Percentiles rank a stretch among this genome's conserved stretches.
Evolutionary conservation across 2,797 vertebrate genomes (phyloP).

Genomic region (Melanotaenia trifasciata): DNA sequence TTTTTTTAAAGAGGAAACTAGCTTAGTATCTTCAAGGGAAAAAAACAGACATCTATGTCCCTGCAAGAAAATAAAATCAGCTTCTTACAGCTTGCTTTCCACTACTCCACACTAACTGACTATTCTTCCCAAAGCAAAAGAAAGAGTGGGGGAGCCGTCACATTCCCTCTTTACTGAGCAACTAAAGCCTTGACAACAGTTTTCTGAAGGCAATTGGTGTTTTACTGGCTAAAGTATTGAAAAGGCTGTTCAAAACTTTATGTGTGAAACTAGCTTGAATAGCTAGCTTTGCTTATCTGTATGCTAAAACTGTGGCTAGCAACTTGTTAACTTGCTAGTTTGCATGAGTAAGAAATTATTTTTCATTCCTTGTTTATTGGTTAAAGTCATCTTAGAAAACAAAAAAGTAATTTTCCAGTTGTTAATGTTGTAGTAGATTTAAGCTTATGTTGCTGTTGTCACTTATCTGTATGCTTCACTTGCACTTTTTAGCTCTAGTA

Average conservation of each 20-base stretch:
- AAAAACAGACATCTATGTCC: not conserved
- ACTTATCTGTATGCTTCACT: too few species aligned
- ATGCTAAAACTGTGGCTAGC: too few species aligned
- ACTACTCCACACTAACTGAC: conserved; percentile 4
- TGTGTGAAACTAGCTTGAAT: not conserved
- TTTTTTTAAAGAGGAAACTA: conserved; percentile 23
- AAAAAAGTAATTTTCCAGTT: not conserved
- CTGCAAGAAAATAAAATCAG: conserved; percentile 9
- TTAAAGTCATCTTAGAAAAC: not conserved
- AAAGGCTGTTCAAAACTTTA: not conserved
- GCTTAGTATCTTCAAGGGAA: conserved; percentile 13
- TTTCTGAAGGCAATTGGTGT: conserved; percentile 29
- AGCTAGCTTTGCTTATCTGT: too few species aligned
- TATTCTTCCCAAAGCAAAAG: conserved; percentile 21
- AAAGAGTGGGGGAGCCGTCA: conserved; percentile 16
- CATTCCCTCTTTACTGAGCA: conserved; percentile 69
- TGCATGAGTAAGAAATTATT: too few species aligned
- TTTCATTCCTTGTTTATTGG: too few species aligned
- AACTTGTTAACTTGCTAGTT: too few species aligned
- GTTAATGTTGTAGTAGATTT: not conserved
- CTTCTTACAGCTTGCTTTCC: not conserved
- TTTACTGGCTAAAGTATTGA: conserved; percentile 17
- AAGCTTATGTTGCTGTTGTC: not conserved
- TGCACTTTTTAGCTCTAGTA: not conserved
- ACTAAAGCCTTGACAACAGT: conserved; percentile 64